Conservation (phyloP, 2,888 invertebrate species). For the Drosophila suboccidentalis region DNA sequence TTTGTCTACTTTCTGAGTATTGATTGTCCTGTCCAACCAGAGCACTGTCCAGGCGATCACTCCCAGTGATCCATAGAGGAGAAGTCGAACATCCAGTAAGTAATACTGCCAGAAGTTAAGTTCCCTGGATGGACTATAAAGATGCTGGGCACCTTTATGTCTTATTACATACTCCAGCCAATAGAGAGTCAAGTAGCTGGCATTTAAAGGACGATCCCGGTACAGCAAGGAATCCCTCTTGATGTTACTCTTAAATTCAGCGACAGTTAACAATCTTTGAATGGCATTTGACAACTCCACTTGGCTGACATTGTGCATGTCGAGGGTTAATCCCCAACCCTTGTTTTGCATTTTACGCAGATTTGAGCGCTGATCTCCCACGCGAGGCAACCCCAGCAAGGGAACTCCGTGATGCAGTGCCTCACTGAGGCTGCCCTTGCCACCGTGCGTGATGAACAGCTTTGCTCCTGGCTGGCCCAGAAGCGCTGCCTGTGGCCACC, state of each 20-base stretch:
- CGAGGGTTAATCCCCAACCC: constrained; percentile 85
- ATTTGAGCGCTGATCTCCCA: constrained; percentile 92
- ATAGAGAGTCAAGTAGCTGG: constrained; percentile 86
- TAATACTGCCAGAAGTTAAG: constrained; percentile 85
- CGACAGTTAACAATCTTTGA: constrained; percentile 49
- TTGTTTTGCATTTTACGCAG: constrained; percentile 90
- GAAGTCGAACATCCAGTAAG: constrained; percentile 85
- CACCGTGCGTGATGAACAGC: constrained; percentile 85
- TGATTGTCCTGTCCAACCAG: constrained; percentile 6
- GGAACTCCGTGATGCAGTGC: constrained; percentile 92
- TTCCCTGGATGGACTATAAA: constrained; percentile 86
- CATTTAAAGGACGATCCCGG: constrained; percentile 86
- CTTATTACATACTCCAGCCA: constrained; percentile 88
- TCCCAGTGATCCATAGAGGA: constrained; percentile 26
- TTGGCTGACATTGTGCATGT: constrained; percentile 40
- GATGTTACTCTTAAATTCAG: constrained; percentile 48
- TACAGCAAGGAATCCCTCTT: constrained; percentile 84
- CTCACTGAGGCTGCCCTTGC: constrained; percentile 91
- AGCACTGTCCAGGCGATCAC: constrained; percentile 13
- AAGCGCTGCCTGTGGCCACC: constrained; percentile 89
- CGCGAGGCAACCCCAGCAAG: constrained; percentile 90
- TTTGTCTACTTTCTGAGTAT: constrained; percentile 16
- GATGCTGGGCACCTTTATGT: constrained; percentile 86
- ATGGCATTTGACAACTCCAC: constrained; percentile 47
- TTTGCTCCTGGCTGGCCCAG: constrained; percentile 90